Percentiles rank a stretch among this genome's conserved stretches.
Evolutionary conservation across 1,140 invertebrate species (phyloP).

Genomic region (Chrysomallon squamiferum): DNA sequence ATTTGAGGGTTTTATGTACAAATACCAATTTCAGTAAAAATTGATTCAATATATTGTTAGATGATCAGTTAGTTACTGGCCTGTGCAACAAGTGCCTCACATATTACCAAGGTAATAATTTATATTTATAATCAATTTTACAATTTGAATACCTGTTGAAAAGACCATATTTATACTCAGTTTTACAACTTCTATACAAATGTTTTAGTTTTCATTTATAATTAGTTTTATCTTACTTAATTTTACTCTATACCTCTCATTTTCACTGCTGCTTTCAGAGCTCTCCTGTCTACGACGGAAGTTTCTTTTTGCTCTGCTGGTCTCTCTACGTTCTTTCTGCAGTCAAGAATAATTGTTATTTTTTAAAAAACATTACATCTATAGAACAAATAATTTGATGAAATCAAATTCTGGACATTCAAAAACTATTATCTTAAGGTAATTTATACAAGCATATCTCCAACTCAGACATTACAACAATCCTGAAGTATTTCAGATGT

Average conservation of each 20-base stretch:
- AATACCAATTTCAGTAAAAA: no score
- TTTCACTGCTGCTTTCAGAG: slow-evolving; percentile 38
- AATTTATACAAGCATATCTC: not conserved
- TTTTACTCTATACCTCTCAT: slow-evolving; percentile 3
- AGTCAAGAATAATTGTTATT: slow-evolving; percentile 10
- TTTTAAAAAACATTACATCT: not conserved
- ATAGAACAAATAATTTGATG: not conserved
- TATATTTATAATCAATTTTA: no score
- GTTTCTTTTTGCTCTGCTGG: slow-evolving; percentile 33
- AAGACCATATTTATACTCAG: no score
- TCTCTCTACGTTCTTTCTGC: slow-evolving; percentile 38
- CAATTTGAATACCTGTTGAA: no score
- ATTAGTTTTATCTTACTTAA: no score
- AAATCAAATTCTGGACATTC: not conserved
- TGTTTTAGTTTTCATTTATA: no score
- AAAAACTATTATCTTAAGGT: not conserved
- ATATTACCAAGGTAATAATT: no score
- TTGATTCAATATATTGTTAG: no score
- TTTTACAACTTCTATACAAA: no score
- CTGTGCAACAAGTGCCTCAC: no score
- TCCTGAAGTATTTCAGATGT: not conserved
- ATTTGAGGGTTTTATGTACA: no score
- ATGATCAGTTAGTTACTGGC: no score
- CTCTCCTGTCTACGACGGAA: slow-evolving; percentile 39
- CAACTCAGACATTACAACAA: not conserved